Conservation (phyloP, 2,113 vertebrate species). For the Lagenorhynchus albirostris region DNA sequence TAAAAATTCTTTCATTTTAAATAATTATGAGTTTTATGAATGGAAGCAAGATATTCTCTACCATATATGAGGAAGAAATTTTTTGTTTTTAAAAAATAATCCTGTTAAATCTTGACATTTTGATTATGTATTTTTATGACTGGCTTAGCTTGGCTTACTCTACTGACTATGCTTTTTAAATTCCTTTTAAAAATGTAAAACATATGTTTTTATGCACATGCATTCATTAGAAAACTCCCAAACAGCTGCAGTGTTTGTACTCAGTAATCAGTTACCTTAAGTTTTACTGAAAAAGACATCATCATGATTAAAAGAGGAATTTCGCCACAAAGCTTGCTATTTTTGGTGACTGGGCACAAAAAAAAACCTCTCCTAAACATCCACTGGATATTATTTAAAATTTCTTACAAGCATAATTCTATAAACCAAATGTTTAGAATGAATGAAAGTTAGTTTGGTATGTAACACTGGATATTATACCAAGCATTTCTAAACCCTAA, state of each 20-base stretch:
- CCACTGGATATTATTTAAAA: background rate
- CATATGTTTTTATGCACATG: background rate
- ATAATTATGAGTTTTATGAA: conserved; percentile 19
- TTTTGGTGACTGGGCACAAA: conserved; percentile 19
- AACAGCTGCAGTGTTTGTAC: background rate
- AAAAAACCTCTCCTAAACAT: background rate
- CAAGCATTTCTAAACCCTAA: conserved; percentile 1
- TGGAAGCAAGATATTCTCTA: background rate
- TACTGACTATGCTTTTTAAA: conserved; percentile 2
- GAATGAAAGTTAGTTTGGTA: background rate
- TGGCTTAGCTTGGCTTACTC: background rate
- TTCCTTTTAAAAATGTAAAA: background rate
- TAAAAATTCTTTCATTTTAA: background rate
- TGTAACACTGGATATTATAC: background rate
- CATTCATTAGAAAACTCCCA: conserved; percentile 25
- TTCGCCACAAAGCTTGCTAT: background rate
- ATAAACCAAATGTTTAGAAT: background rate
- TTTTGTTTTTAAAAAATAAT: background rate
- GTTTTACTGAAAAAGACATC: background rate
- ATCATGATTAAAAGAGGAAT: conserved; percentile 18
- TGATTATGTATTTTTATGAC: background rate
- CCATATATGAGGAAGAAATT: background rate
- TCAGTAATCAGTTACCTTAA: background rate
- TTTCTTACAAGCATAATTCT: background rate
- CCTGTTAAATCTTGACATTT: background rate